Evolutionary conservation across 2,888 invertebrate species (phyloP).

Genomic region (Aradus depressus): DNA sequence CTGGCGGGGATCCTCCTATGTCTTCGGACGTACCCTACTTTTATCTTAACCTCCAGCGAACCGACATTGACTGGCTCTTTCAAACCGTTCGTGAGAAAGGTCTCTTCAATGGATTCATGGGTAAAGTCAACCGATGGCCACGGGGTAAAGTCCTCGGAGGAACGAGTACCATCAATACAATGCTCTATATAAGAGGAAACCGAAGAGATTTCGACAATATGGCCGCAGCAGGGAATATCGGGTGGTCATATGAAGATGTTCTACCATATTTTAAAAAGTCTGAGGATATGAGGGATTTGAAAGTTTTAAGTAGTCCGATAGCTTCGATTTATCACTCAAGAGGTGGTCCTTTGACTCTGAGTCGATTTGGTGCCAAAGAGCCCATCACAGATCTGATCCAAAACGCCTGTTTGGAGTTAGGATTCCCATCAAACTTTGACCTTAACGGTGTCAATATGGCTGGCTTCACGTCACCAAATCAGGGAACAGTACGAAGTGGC

Average conservation of each 20-base stretch:
- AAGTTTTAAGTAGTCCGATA: conserved; percentile 6
- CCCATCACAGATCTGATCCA: conserved; percentile 10
- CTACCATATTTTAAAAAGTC: conserved; percentile 39
- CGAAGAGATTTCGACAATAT: conserved; percentile 52
- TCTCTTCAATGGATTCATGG: conserved; percentile 36
- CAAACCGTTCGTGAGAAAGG: conserved; percentile 39
- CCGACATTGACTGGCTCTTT: conserved; percentile 41
- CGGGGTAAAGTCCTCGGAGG: conserved; percentile 56
- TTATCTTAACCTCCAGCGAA: conserved; percentile 29
- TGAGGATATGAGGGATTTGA: conserved; percentile 31
- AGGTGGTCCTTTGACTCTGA: conserved; percentile 20
- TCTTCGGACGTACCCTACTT: conserved; percentile 40
- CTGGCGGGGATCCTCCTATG: conserved; percentile 41
- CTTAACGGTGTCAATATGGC: conserved; percentile 21
- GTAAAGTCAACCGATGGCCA: conserved; percentile 42
- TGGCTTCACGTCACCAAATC: conserved; percentile 23
- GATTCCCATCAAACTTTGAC: conserved; percentile 21
- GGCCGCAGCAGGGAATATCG: conserved; percentile 47
- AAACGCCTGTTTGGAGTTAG: conserved; percentile 20
- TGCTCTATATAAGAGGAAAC: conserved; percentile 54
- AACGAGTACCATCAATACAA: conserved; percentile 49
- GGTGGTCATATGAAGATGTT: conserved; percentile 47
- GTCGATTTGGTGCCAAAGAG: conserved; percentile 18
- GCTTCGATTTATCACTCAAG: conserved; percentile 18
- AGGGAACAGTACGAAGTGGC: conserved; percentile 49